Evolutionary conservation across 2,113 vertebrate genomes (phyloP).

Genomic region (Pedetes capensis): DNA sequence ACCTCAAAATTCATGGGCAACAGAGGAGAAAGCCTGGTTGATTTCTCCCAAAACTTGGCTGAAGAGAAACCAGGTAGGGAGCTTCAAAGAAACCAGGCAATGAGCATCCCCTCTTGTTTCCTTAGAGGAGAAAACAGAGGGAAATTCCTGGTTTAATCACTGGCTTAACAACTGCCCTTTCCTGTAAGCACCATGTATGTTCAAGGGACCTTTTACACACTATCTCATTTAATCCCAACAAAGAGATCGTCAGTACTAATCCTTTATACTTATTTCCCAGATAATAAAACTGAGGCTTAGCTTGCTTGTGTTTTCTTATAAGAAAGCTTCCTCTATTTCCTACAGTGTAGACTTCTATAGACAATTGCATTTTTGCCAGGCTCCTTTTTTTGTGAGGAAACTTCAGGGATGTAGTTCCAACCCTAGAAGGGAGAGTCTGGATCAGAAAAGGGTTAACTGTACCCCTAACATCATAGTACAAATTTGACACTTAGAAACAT

Average conservation of each 20-base stretch:
- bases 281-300: background rate
- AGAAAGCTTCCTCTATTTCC: background rate
- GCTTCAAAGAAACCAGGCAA: background rate
- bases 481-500: background rate
- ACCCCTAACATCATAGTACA: background rate
- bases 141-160: background rate
- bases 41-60: background rate
- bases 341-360: background rate
- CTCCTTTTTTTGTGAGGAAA: background rate
- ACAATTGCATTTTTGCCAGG: background rate
- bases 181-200: background rate
- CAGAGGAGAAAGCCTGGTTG: background rate
- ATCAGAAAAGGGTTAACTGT: background rate
- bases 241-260: background rate
- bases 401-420: background rate
- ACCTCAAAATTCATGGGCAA: background rate
- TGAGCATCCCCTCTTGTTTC: background rate
- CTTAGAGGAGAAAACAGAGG: background rate
- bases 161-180: background rate
- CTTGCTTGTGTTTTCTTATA: background rate
- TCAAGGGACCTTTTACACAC: background rate
- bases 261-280: background rate
- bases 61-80: background rate
- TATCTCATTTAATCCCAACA: background rate
- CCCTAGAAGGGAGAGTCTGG: background rate